Evolutionary conservation across 2,797 vertebrate genomes (phyloP).

Genomic region (Tangara arthus): DNA sequence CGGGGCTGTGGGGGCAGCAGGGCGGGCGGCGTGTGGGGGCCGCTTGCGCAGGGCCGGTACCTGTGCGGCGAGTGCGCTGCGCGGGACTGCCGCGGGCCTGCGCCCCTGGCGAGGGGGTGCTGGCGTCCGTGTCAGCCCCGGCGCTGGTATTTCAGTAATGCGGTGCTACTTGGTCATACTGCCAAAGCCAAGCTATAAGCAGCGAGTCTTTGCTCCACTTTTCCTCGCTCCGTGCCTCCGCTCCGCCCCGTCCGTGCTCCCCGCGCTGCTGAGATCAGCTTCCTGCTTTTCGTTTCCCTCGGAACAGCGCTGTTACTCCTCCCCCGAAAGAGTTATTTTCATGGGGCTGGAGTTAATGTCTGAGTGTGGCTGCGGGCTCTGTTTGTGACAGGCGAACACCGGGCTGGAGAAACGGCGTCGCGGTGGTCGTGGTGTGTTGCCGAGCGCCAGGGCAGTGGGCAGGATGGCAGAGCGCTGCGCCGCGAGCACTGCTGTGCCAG

Average conservation of each 20-base stretch:
- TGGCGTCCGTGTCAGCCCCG: neutral
- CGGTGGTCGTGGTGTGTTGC: constrained; percentile 45
- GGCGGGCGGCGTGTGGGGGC: neutral
- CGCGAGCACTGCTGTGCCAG: constrained; percentile 32
- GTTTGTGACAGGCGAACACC: neutral
- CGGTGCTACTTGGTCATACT: neutral
- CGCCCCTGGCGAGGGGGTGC: neutral
- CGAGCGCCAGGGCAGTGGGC: constrained; percentile 35
- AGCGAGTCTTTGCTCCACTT: constrained; percentile 16
- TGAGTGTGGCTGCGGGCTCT: constrained; percentile 19
- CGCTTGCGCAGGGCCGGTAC: neutral
- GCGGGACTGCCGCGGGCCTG: neutral
- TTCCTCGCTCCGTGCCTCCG: constrained; percentile 44
- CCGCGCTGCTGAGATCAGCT: constrained; percentile 73
- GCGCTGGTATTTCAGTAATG: neutral
- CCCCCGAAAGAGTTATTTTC: constrained; percentile 64
- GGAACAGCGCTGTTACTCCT: constrained; percentile 21
- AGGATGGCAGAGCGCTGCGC: constrained; percentile 56
- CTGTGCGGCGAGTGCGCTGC: neutral
- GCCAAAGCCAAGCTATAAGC: constrained; percentile 46
- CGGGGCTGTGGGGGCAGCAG: neutral
- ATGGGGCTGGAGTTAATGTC: constrained; percentile 28
- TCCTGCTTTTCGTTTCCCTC: constrained; percentile 71
- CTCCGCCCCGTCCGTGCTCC: constrained; percentile 71
- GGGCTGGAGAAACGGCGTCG: neutral